Conservation (phyloP, 2,113 vertebrate species). For the Tetrax tetrax region DNA sequence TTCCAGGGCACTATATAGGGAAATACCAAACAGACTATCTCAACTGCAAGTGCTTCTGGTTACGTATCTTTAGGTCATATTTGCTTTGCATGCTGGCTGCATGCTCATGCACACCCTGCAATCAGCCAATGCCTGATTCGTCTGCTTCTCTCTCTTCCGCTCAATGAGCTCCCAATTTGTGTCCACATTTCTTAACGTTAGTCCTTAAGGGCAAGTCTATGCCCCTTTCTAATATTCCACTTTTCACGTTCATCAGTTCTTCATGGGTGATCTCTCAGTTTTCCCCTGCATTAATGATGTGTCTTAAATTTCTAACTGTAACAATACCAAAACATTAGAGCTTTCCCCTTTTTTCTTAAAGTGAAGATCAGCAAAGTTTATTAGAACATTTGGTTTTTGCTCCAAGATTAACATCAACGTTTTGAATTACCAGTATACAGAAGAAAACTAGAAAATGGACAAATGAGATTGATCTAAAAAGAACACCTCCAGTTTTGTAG, state of each 20-base stretch:
- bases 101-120: neutral
- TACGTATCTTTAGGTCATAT: rapidly evolving
- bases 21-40: no score
- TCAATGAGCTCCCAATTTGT: neutral
- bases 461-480: neutral
- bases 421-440: neutral
- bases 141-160: neutral
- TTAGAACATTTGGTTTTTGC: neutral
- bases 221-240: neutral
- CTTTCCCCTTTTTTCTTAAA: neutral
- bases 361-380: neutral
- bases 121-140: rapidly evolving
- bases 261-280: neutral
- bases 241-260: neutral
- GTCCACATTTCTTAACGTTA: neutral
- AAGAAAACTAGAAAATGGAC: neutral
- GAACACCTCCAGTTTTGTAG: neutral
- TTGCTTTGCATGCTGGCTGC: neutral
- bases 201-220: neutral
- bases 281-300: neutral
- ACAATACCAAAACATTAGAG: neutral
- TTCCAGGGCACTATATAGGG: neutral
- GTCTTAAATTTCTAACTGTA: neutral
- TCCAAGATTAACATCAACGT: neutral
- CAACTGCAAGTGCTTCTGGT: neutral